Evolutionary conservation across 1,140 invertebrate genomes (phyloP), one percentile per base, ranked within the genome.

Genomic region (Scylla paramamosain): DNA sequence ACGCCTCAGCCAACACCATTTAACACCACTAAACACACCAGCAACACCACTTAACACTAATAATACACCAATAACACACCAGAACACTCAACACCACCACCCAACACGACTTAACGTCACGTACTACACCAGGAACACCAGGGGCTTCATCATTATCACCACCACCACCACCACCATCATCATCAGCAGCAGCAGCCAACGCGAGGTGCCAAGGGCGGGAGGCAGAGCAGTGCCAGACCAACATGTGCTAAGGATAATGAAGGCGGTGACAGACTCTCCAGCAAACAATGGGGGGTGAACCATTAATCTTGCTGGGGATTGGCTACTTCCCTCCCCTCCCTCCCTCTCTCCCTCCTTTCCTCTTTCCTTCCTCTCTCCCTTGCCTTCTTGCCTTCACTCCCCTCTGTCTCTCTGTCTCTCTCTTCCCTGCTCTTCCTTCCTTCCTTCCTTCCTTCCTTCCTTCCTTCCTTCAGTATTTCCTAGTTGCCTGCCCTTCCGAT

Each of bases 161-260:
- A 39, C 39, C 39, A 39, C 39, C 39, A 39, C 39, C 6, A 39
- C 39, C 6, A 39, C 39, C 39, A 39, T 6, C 6, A 39, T 39
- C 39, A 39, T 39, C 39, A 6, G 1, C 39, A 39, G 39, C 39
- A 39, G 1, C 52, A 59, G 10, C 12, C 52, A 59, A 59, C 3
- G 10, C 52, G 52, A 59, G 31, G 86, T 31, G 31, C 0, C 16
- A 46, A 32, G 31, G 8, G 8, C 0, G 48, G 87, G 39, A 46
- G 39, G 87, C 4, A 16, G 39, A 48, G 67, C 12, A 77, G 86
- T 77, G 67, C 31, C 59, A 94, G 88, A 46, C 87, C 93, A 94
- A 94, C 93, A 94, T 94, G 88, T 94, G 93, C 88, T 91, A 94
- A 94, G 88, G 93, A 91, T 94, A 94, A 94, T 94, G 93, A 91